These are phyloP conservation scores for Plutomurus gul DNA, from an alignment of 1,140 invertebrate species.

Conservation along the genomic window DNA sequence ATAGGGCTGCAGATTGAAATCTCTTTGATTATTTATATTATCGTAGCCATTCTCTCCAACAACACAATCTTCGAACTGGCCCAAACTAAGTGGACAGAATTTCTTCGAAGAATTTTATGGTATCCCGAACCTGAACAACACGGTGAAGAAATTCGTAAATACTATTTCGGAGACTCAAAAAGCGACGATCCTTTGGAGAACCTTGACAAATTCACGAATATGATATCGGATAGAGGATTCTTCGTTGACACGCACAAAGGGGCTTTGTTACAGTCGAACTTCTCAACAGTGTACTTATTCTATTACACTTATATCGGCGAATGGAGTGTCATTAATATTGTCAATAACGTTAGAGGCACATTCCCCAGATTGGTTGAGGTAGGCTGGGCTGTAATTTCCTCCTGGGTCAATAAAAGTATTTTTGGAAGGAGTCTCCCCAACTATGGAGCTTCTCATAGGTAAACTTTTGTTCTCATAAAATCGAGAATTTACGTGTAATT, in stretches of 20 bases:
- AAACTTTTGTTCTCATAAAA: too few relatives aligned
- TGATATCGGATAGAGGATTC: constrained; percentile 45
- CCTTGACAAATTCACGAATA: constrained; percentile 35
- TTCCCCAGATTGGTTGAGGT: constrained; percentile 38
- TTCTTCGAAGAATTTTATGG: constrained; percentile 34
- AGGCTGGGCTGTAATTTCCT: background rate
- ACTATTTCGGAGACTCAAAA: constrained; percentile 13
- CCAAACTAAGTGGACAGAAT: constrained; percentile 30
- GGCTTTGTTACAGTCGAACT: constrained; percentile 17
- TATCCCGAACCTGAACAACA: constrained; percentile 21
- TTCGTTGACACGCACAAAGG: constrained; percentile 40
- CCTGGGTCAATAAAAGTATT: constrained; percentile 28
- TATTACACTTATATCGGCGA: constrained; percentile 46
- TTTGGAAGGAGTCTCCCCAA: background rate
- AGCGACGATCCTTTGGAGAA: background rate
- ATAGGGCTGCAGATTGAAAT: too few relatives aligned
- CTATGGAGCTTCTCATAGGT: constrained; percentile 6
- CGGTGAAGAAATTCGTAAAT: constrained; percentile 40
- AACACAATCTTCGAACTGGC: constrained; percentile 33
- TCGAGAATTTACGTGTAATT: too few relatives aligned
- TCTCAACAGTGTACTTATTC: constrained; percentile 41
- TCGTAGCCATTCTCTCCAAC: constrained; percentile 39
- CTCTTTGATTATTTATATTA: background rate
- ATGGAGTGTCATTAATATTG: constrained; percentile 40
- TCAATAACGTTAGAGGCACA: constrained; percentile 22